A percentile compares a stretch with the other conserved stretches of the same genome.
Conservation (phyloP, 2,888 invertebrate species). For the Pachydiplax longipennis region DNA sequence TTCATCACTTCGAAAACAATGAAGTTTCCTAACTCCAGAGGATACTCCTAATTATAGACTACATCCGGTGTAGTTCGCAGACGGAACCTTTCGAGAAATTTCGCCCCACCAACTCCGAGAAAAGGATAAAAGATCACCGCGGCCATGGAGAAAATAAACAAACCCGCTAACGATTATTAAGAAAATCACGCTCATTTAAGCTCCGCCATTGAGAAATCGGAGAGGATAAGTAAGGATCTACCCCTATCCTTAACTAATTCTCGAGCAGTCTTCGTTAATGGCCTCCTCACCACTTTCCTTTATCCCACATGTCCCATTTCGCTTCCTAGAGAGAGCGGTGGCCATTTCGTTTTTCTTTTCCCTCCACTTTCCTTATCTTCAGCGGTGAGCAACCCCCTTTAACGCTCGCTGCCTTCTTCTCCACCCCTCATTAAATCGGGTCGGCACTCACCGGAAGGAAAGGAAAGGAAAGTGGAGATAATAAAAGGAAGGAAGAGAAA, state of each 20-base stretch:
- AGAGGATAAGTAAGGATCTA: not conserved
- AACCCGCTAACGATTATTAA: not conserved
- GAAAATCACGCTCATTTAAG: conserved; percentile 12
- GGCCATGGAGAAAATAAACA: too few species aligned
- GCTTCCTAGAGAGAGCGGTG: not conserved
- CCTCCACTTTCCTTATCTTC: not conserved
- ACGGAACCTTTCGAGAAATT: too few species aligned
- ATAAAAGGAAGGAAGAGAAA: not conserved
- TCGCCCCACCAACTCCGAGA: too few species aligned
- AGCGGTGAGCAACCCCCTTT: not conserved
- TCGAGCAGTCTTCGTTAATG: not conserved
- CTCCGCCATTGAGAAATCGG: not conserved
- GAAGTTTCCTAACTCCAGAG: too few species aligned
- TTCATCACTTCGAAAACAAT: too few species aligned
- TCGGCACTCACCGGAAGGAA: not conserved
- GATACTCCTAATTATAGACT: too few species aligned
- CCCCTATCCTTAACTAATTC: not conserved
- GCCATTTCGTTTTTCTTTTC: not conserved
- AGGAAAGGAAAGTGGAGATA: not conserved
- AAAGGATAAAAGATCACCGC: too few species aligned
- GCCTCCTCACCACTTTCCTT: not conserved
- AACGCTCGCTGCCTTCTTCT: not conserved
- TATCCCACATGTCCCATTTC: not conserved
- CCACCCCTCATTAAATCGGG: conserved; percentile 15
- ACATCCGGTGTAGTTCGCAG: too few species aligned